These are phyloP conservation scores for Temnothorax ravouxi DNA, from an alignment of 2,888 invertebrate genomes.

Conservation along the genomic window DNA sequence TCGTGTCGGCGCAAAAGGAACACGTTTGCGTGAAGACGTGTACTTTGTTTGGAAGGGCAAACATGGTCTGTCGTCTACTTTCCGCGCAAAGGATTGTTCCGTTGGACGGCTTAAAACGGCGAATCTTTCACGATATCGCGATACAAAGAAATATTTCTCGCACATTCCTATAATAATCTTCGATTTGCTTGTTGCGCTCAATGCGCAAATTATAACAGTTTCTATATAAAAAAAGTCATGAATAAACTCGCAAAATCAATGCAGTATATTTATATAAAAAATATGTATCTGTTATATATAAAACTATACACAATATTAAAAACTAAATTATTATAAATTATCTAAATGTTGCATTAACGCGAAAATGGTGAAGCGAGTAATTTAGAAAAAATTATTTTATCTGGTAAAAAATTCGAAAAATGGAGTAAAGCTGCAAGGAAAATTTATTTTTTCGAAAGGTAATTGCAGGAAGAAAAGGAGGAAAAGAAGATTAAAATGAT, in stretches of 20 bases:
- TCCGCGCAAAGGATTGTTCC: constrained; percentile 27
- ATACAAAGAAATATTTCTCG: constrained; percentile 8
- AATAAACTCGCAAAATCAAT: background rate
- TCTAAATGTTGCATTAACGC: background rate
- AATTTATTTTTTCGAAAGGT: background rate
- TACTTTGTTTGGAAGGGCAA: constrained; percentile 45
- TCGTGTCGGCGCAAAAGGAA: constrained; percentile 30
- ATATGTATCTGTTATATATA: background rate
- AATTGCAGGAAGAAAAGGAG: background rate
- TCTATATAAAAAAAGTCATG: constrained; percentile 56
- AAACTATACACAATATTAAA: too few relatives aligned
- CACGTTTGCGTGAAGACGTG: constrained; percentile 55
- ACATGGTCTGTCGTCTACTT: constrained; percentile 60
- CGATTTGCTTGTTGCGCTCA: constrained; percentile 37
- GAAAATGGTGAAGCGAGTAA: background rate
- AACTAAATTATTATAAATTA: background rate
- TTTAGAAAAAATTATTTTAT: background rate
- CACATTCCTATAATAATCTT: constrained; percentile 42
- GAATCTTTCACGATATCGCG: constrained; percentile 45
- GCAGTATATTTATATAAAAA: background rate
- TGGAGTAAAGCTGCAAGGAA: background rate
- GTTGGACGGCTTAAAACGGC: constrained; percentile 19
- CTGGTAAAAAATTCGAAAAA: constrained; percentile 12
- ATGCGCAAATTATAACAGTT: constrained; percentile 66
- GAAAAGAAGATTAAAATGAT: constrained; percentile 35